Percentiles rank a stretch among this genome's conserved stretches.
phyloP scores from a whole-genome alignment of 2,113 vertebrate genomes.

The Anarrhichthys ocellatus region DNA sequence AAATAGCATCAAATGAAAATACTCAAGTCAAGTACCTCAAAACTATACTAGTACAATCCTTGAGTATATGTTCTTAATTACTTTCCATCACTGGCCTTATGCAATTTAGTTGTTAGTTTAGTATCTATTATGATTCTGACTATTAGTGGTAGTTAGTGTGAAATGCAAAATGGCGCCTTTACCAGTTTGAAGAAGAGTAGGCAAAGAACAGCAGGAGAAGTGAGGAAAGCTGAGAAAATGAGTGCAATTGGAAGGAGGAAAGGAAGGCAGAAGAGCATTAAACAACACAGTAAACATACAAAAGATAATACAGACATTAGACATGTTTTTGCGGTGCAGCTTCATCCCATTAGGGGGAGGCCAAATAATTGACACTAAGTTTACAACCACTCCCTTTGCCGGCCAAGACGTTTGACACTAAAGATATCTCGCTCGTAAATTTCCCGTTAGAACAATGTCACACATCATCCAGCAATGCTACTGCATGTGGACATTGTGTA shows the following conservation, averaged over 20 bases:
- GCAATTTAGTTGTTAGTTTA: not conserved
- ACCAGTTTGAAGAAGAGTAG: conserved; percentile 71
- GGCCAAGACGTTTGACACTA: conserved; percentile 52
- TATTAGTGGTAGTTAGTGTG: not conserved
- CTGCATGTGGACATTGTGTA: conserved; percentile 31
- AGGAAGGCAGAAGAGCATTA: conserved; percentile 57
- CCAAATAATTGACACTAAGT: conserved; percentile 10
- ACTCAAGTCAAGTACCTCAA: not conserved
- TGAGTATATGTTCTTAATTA: not conserved
- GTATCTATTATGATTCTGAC: not conserved
- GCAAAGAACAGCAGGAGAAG: conserved; percentile 73
- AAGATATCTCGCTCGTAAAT: conserved; percentile 68
- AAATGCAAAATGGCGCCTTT: conserved; percentile 59
- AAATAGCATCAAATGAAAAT: not conserved
- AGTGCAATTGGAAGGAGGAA: conserved; percentile 63
- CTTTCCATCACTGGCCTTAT: not conserved
- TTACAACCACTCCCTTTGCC: not conserved
- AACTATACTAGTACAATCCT: not conserved
- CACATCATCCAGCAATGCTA: conserved; percentile 30
- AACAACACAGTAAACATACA: not conserved
- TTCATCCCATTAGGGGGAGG: conserved; percentile 58
- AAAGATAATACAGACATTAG: not conserved
- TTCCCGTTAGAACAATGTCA: conserved; percentile 63
- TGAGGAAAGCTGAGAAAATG: conserved; percentile 78
- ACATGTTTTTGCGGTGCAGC: conserved; percentile 8